Conservation (phyloP, 2,888 invertebrate genomes). For the Netelia fuscicornis region DNA sequence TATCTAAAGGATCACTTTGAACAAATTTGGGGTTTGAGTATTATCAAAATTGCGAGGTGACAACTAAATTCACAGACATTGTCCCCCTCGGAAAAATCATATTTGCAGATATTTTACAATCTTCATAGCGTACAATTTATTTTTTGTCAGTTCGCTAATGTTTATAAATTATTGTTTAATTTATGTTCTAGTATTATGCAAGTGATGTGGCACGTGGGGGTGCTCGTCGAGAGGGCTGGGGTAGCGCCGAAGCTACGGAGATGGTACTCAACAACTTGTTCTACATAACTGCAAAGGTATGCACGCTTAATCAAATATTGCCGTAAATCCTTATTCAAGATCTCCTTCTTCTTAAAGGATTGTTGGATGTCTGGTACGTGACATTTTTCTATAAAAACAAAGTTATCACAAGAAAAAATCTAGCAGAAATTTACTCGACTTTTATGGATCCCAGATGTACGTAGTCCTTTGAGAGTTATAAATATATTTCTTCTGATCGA, state of each 20-base stretch:
- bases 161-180: not conserved
- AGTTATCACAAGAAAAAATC: too few relatives aligned
- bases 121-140: too few relatives aligned
- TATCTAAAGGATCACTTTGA: slow-evolving; percentile 20
- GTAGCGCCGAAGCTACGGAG: slow-evolving; percentile 99
- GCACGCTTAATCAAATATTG: not conserved
- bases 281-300: slow-evolving; percentile 98
- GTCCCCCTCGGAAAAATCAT: too few relatives aligned
- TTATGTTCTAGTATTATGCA: slow-evolving; percentile 84
- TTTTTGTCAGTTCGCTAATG: not conserved
- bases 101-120: too few relatives aligned
- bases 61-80: slow-evolving; percentile 58
- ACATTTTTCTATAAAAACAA: too few relatives aligned
- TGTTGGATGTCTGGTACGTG: too few relatives aligned
- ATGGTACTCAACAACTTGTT: slow-evolving; percentile 99
- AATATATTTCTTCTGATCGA: slow-evolving; percentile 17
- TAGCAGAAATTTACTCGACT: too few relatives aligned
- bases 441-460: too few relatives aligned
- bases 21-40: not conserved
- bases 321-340: not conserved
- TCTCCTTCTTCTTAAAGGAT: not conserved
- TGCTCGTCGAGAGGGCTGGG: slow-evolving; percentile 96
- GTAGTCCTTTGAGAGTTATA: not conserved
- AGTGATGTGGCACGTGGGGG: slow-evolving; percentile 88
- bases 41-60: not conserved